Evolutionary conservation across 1,140 invertebrate species (phyloP), one percentile per base, ranked within the genome.

Genomic region (Procambarus virginalis): DNA sequence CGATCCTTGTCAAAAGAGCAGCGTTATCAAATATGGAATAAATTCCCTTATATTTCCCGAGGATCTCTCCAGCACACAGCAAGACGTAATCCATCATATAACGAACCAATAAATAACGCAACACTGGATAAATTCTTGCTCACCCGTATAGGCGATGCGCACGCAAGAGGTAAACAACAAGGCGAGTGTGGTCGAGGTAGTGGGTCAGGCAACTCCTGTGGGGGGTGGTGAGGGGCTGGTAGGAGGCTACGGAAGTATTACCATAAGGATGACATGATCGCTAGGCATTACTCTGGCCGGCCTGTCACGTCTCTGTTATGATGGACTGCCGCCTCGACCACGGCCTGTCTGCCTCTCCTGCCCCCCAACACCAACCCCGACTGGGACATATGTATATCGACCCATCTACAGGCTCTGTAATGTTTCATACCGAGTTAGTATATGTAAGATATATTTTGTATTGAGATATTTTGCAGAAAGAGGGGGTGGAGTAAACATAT

Each of bases 191-290:
- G 51, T 55, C 8, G 51, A 55, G 51, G 51, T 12, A 55, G 2
- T 55, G 12, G 8, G 12, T 5, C 51, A 55, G 51, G 51, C 12
- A 55, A 55, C 8, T 9, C 1, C 51, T 55, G 60, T 8, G 34
- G 17, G 60, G 64, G 64, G 81, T 45, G 3, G 20, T 14, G 8
- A 45, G n/a, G 75, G 3, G 20, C 12, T 20, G 9, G 45, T 3
- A 45, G 17, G 46, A n/a, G 81, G 10, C 9, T 17, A 48, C 51
- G 85, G 85, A 87, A 87, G 60, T 60, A 77, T 80, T 87, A 70
- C 68, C 77, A 80, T 80, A 81, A 73, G 86, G 75, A 73, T 87
- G 86, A 87, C 78, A 70, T 81, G 64, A 81, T 87, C 78, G 78
- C n/a, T 81, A 51, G 76, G 78, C 84, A 78, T 87, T 87, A 87